phyloP scores from a whole-genome alignment of 2,797 vertebrate species.

The Anas bernieri region DNA sequence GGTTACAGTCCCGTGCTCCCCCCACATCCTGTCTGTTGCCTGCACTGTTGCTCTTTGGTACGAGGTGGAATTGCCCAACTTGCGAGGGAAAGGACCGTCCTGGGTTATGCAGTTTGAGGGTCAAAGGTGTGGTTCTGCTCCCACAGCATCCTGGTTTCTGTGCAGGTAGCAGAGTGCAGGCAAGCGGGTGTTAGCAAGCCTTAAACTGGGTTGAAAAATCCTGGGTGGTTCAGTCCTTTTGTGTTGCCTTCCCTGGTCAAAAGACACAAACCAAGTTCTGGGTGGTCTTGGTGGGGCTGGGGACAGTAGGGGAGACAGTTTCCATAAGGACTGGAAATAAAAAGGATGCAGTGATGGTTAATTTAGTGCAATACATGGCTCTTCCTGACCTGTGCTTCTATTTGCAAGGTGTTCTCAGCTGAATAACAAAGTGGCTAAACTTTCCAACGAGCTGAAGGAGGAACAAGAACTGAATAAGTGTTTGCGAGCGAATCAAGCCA shows the following conservation, averaged over 20 bases:
- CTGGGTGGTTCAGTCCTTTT: not conserved
- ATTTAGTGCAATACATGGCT: not conserved
- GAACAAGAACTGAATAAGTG: constrained; percentile 98
- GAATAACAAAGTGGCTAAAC: constrained; percentile 85
- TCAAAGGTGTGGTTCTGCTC: not conserved
- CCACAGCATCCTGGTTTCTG: not conserved
- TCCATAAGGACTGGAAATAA: not conserved
- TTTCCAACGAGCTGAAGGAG: constrained; percentile 92
- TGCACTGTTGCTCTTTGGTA: not conserved
- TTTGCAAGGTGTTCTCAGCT: constrained; percentile 88
- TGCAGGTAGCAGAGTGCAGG: not conserved
- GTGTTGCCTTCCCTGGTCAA: not conserved
- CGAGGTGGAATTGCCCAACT: not conserved
- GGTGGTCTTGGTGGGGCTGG: not conserved
- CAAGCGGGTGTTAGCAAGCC: not conserved
- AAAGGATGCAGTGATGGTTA: not conserved
- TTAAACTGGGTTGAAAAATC: not conserved
- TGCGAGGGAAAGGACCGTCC: not conserved
- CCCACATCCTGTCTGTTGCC: not conserved
- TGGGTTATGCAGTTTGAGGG: not conserved
- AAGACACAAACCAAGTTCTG: not conserved
- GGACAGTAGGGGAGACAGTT: not conserved
- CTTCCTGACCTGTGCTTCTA: not conserved
- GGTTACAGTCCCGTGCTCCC: not conserved
- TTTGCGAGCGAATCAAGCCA: constrained; percentile 89